Percentiles rank a stretch among this genome's conserved stretches.
These are phyloP conservation scores for Drosophila percnosoma DNA, from an alignment of 2,888 invertebrate species.

Conservation along the genomic window DNA sequence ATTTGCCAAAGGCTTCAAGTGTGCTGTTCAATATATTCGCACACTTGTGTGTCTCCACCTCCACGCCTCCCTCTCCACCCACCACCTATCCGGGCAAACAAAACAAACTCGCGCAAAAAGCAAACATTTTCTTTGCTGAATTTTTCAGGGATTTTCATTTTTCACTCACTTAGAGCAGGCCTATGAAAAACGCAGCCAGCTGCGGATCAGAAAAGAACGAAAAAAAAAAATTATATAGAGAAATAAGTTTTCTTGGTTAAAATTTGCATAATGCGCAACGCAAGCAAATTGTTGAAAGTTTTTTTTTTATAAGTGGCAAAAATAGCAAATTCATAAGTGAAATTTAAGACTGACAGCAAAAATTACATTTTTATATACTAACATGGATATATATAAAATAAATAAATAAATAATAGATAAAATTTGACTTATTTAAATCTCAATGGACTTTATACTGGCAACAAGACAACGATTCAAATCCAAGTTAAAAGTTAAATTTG, in stretches of 20 bases:
- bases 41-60: constrained; percentile 25
- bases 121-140: constrained; percentile 51
- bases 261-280: constrained; percentile 70
- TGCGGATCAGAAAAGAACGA: constrained; percentile 29
- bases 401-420: too few species aligned
- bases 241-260: constrained; percentile 34
- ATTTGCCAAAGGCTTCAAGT: constrained; percentile 23
- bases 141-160: constrained; percentile 55
- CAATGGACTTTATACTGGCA: constrained; percentile 9
- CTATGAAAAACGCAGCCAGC: constrained; percentile 42
- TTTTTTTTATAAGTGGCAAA: constrained; percentile 8
- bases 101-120: constrained; percentile 42
- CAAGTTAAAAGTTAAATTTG: constrained; percentile 6
- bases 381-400: too few species aligned
- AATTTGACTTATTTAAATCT: background rate
- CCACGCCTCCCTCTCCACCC: background rate
- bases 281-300: constrained; percentile 51
- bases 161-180: constrained; percentile 17
- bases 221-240: constrained; percentile 11
- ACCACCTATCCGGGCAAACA: background rate
- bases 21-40: constrained; percentile 17
- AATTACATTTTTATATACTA: background rate
- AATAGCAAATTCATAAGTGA: constrained; percentile 14
- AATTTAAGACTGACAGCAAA: background rate
- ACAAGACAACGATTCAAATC: constrained; percentile 12